Conservation (phyloP, 2,113 vertebrate species). For the Bolborhynchus lineola region DNA sequence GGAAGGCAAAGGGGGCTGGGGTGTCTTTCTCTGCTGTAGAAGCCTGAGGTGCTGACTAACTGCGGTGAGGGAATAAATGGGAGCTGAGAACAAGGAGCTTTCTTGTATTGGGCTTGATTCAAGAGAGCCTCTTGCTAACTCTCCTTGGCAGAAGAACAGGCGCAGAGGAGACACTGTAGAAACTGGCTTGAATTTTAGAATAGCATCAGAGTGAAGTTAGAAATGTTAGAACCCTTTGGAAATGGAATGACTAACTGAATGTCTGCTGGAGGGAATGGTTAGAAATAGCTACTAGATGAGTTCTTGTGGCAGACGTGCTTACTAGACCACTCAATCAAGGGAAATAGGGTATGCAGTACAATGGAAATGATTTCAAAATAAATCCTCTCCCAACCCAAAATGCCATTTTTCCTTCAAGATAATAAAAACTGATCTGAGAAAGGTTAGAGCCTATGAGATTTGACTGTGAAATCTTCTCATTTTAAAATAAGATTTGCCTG, state of each 20-base stretch:
- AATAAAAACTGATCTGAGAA: neutral
- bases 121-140: neutral
- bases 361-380: neutral
- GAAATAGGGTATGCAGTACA: neutral
- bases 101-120: neutral
- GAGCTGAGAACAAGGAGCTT: neutral
- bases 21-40: neutral
- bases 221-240: neutral
- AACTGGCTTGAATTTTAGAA: neutral
- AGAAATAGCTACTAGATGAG: neutral
- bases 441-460: neutral
- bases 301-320: neutral
- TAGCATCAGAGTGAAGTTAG: neutral
- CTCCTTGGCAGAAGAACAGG: neutral
- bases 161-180: neutral
- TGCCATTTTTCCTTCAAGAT: neutral
- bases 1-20: neutral
- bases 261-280: neutral
- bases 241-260: neutral
- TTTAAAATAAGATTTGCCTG: neutral
- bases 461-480: neutral
- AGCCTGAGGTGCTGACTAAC: neutral
- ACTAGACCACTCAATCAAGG: neutral
- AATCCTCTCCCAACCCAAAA: neutral
- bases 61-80: neutral